Percentiles rank a stretch among this genome's conserved stretches.
Evolutionary conservation across 2,797 vertebrate genomes (phyloP).

Genomic region (Alca torda): DNA sequence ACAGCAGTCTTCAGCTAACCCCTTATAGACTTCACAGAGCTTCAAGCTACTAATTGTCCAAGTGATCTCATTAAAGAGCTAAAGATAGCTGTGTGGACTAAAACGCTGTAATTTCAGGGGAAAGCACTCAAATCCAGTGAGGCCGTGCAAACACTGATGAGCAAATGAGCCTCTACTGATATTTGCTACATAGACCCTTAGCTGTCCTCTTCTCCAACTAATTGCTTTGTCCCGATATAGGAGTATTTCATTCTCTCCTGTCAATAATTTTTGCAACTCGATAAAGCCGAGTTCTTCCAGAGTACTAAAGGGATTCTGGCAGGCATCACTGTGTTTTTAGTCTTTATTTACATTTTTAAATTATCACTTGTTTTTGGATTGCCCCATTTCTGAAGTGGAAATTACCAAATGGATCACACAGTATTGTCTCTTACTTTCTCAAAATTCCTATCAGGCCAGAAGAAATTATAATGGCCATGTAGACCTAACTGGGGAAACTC

Average conservation of each 20-base stretch:
- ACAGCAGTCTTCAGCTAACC: neutral
- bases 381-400: neutral
- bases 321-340: neutral
- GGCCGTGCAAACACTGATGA: neutral
- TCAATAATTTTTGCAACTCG: neutral
- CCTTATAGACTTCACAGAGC: neutral
- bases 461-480: neutral
- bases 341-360: neutral
- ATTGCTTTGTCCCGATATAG: neutral
- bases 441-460: neutral
- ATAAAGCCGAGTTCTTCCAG: neutral
- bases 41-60: conserved; percentile 41
- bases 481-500: neutral
- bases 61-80: conserved; percentile 66
- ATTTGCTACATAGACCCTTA: neutral
- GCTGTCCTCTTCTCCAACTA: neutral
- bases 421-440: neutral
- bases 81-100: conserved; percentile 44
- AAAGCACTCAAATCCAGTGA: conserved; percentile 32
- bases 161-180: neutral
- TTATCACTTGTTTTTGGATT: neutral
- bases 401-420: neutral
- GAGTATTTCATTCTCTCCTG: neutral
- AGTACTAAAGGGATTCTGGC: neutral
- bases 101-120: neutral